Conservation (phyloP, 2,797 vertebrate species). For the Poeciliopsis presidionis region DNA sequence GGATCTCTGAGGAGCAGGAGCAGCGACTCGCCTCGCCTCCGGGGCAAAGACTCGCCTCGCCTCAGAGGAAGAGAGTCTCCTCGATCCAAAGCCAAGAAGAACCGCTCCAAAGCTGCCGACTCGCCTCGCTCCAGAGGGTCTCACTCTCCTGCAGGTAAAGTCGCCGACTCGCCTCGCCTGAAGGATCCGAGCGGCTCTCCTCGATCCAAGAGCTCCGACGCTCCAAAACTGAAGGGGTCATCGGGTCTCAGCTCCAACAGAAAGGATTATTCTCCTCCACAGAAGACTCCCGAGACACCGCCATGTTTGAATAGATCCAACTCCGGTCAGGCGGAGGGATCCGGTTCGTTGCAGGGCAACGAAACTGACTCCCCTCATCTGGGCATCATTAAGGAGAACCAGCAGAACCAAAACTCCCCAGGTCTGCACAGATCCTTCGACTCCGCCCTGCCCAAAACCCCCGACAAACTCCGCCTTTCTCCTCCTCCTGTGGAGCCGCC, state of each 20-base stretch:
- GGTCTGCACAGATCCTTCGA: slow-evolving; percentile 47
- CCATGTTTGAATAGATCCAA: not conserved
- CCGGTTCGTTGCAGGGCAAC: slow-evolving; percentile 9
- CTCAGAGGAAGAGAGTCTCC: slow-evolving; percentile 72
- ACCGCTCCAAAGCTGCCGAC: slow-evolving; percentile 57
- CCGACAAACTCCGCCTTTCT: slow-evolving; percentile 19
- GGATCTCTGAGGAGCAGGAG: slow-evolving; percentile 73
- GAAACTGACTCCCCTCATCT: slow-evolving; percentile 12
- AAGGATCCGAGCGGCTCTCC: slow-evolving; percentile 33
- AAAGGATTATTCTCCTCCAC: slow-evolving; percentile 7
- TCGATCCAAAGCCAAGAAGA: slow-evolving; percentile 73
- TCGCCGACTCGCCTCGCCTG: slow-evolving; percentile 51
- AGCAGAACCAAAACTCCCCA: slow-evolving; percentile 23
- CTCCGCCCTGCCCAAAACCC: slow-evolving; percentile 38
- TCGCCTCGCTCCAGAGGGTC: slow-evolving; percentile 68
- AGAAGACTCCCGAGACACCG: not conserved
- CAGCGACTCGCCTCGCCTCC: slow-evolving; percentile 70
- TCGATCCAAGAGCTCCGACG: not conserved
- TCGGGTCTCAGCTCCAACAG: slow-evolving; percentile 7
- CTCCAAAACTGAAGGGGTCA: slow-evolving; percentile 11
- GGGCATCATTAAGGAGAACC: slow-evolving; percentile 23
- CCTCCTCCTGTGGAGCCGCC: slow-evolving; percentile 32
- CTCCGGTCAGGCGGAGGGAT: slow-evolving; percentile 33
- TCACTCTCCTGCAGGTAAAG: slow-evolving; percentile 55
- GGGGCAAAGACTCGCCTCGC: slow-evolving; percentile 69